Base-by-base conservation (phyloP, 2,113 vertebrate genomes). In the Desmodus rotundus region DNA sequence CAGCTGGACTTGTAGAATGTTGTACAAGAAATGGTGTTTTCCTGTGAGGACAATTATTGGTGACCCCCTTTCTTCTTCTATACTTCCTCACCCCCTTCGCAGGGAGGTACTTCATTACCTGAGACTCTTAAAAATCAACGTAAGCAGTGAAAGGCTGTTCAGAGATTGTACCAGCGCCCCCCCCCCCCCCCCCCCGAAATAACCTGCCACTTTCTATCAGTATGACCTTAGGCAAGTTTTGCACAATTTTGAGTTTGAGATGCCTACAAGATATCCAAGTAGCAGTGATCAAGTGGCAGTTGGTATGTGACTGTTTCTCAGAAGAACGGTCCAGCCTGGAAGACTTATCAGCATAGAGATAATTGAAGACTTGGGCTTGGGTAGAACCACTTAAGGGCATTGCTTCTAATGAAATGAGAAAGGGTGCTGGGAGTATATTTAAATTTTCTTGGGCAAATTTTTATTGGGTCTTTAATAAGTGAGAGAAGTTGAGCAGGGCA, bases 391-490 rank as follows among this genome's bases (percentile, higher is more conserved):
- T 91, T 80, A 26, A 90, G 61, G 81, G 19, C 58, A 77, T 2
- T 43, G 31, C 72, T 43, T 72, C 14, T 78, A 52, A 45, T 54
- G 45, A 74, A 63, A 90, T 63, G 88, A 93, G 76, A 87, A 87
- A 81, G 52, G 36, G 3, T 20, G 54, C 15, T 50, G 8, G 41
- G 43, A 50, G n/a, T 50, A 22, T 68, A 38, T 82, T 93, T 85
- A 87, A 45, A 82, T 95, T 87, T 87, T 91, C 84, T 80, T 87
- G 80, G 76, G 52, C 47, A 78, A 47, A 28, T 77, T 84, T 93
- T 94, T 36, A 45, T 68, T 96, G 90, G 36, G 6, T 86, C 52
- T 95, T 22, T 72, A 70, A 38, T 92, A 22, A 43, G 31, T 61
- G 76, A 76, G 70, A 54, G 43, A 93, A 89, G 76, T 91, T 80